These are phyloP conservation scores for Pipistrellus nathusii DNA, from an alignment of 2,797 vertebrate species.

Conservation along the genomic window DNA sequence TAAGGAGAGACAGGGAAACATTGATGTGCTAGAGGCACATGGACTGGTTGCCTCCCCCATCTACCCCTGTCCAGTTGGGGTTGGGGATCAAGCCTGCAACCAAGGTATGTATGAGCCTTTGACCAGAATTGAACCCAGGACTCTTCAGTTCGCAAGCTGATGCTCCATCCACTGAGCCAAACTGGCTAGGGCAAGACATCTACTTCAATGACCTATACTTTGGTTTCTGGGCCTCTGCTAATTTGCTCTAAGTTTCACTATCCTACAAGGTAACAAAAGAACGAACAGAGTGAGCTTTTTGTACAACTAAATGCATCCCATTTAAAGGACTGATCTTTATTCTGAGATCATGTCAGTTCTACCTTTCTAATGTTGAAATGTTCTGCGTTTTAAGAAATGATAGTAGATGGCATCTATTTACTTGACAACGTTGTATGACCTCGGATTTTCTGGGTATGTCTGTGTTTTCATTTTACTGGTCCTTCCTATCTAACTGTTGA, in stretches of 20 bases:
- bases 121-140: too few relatives aligned
- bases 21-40: too few relatives aligned
- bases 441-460: not conserved
- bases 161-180: too few relatives aligned
- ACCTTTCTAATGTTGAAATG: not conserved
- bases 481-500: not conserved
- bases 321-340: not conserved
- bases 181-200: not conserved
- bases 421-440: not conserved
- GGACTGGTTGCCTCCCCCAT: too few relatives aligned
- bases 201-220: constrained; percentile 1
- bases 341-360: not conserved
- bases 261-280: not conserved
- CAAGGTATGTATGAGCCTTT: too few relatives aligned
- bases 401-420: not conserved
- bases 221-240: not conserved
- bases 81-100: too few relatives aligned
- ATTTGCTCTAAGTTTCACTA: not conserved
- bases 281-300: not conserved
- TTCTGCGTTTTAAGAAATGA: not conserved
- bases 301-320: not conserved
- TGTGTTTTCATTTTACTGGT: not conserved
- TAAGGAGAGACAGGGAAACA: too few relatives aligned
- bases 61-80: too few relatives aligned
- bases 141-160: too few relatives aligned